Evolutionary conservation across 2,888 invertebrate genomes (phyloP).

Genomic region (Cabera pusaria): DNA sequence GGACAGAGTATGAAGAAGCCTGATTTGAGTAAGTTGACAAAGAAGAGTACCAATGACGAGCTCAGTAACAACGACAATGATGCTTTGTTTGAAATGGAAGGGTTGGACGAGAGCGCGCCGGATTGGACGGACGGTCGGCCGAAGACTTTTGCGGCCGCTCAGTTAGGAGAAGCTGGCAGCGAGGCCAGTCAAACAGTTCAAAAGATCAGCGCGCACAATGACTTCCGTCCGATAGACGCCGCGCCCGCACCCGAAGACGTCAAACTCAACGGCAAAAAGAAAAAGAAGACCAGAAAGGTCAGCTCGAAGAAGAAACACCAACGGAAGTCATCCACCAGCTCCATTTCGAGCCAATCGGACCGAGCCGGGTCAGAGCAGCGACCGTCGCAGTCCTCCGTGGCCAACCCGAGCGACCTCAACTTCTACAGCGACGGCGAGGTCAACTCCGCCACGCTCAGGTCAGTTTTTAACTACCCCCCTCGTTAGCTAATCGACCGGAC

Average conservation of each 20-base stretch:
- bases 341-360: slow-evolving; percentile 79
- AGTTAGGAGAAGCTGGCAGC: slow-evolving; percentile 70
- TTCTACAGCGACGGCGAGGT: slow-evolving; percentile 97
- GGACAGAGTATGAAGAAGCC: slow-evolving; percentile 82
- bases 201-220: slow-evolving; percentile 85
- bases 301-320: slow-evolving; percentile 92
- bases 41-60: slow-evolving; percentile 62
- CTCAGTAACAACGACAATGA: slow-evolving; percentile 72
- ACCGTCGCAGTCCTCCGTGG: slow-evolving; percentile 58
- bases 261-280: slow-evolving; percentile 85
- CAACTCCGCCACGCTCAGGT: slow-evolving; percentile 85
- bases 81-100: slow-evolving; percentile 87
- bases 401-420: slow-evolving; percentile 73
- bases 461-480: slow-evolving; percentile 36
- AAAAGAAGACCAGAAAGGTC: slow-evolving; percentile 91
- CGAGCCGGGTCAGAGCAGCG: slow-evolving; percentile 74
- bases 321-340: slow-evolving; percentile 86
- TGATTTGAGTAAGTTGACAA: slow-evolving; percentile 79
- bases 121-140: slow-evolving; percentile 79
- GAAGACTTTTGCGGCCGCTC: slow-evolving; percentile 81
- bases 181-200: slow-evolving; percentile 81
- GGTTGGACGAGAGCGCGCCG: slow-evolving; percentile 78
- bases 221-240: slow-evolving; percentile 84
- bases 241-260: slow-evolving; percentile 65
- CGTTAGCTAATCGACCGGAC: background rate